These are phyloP conservation scores for Tenualosa thibaudeaui DNA, from an alignment of 2,797 vertebrate species.

Conservation along the genomic window DNA sequence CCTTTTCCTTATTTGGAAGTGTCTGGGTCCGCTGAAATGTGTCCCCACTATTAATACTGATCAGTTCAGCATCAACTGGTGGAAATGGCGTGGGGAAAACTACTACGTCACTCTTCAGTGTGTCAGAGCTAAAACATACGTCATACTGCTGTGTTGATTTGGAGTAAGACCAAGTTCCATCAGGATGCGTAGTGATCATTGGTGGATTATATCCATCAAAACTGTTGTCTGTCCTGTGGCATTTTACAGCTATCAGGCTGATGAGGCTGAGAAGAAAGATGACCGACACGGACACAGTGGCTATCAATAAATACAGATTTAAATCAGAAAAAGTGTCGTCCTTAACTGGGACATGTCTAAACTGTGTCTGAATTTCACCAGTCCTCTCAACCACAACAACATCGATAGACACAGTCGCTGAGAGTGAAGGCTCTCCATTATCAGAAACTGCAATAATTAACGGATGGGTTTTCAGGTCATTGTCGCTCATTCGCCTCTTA, in stretches of 20 bases:
- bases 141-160: no score
- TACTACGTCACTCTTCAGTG: slow-evolving; percentile 43
- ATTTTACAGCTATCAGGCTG: no score
- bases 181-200: no score
- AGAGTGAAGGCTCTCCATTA: slow-evolving; percentile 67
- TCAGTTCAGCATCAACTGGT: slow-evolving; percentile 62
- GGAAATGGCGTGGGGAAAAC: slow-evolving; percentile 62
- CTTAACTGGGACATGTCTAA: slow-evolving; percentile 61
- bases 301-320: slow-evolving; percentile 70
- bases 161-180: no score
- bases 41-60: slow-evolving; percentile 67
- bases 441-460: slow-evolving; percentile 66
- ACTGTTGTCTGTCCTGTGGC: no score
- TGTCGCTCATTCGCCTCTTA: slow-evolving; percentile 67
- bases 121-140: no score
- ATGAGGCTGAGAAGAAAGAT: slow-evolving; percentile 70
- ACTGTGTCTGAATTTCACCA: slow-evolving; percentile 58
- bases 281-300: slow-evolving; percentile 64
- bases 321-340: slow-evolving; percentile 65
- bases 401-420: slow-evolving; percentile 68
- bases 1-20: slow-evolving; percentile 63
- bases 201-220: no score
- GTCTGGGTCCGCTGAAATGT: slow-evolving; percentile 65
- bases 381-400: slow-evolving; percentile 66
- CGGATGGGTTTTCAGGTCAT: slow-evolving; percentile 65